These are phyloP conservation scores for Spodoptera exigua DNA, from an alignment of 2,888 invertebrate genomes.

Conservation along the genomic window DNA sequence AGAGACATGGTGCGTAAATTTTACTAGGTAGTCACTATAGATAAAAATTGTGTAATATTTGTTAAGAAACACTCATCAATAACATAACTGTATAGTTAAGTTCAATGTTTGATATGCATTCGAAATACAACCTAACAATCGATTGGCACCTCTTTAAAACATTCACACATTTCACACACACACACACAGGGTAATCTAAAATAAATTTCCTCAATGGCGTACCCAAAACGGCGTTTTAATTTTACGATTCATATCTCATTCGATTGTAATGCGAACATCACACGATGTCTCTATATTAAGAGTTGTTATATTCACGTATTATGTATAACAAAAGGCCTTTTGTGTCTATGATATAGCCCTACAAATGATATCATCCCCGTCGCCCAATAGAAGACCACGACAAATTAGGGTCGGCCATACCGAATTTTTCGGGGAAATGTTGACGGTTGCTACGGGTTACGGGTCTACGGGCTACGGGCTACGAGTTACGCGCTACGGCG, in stretches of 20 bases:
- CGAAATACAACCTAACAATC: too few relatives aligned
- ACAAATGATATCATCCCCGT: constrained; percentile 22
- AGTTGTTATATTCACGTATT: constrained; percentile 5
- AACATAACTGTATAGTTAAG: too few relatives aligned
- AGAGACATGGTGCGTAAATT: too few relatives aligned
- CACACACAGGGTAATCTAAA: too few relatives aligned
- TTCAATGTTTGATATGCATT: too few relatives aligned
- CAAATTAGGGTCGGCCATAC: constrained; percentile 40
- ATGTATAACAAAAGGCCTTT: constrained; percentile 19
- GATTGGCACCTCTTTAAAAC: too few relatives aligned
- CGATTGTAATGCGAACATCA: constrained; percentile 19
- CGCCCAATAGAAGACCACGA: constrained; percentile 10
- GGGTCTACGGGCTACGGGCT: constrained; percentile 46
- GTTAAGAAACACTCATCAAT: too few relatives aligned
- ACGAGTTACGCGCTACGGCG: constrained; percentile 47
- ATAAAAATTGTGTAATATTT: too few relatives aligned
- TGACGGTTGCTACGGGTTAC: constrained; percentile 47
- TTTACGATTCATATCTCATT: not conserved
- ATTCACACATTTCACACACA: too few relatives aligned
- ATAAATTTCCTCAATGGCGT: too few relatives aligned
- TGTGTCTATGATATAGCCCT: constrained; percentile 12
- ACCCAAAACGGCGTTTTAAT: not conserved
- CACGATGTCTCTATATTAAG: not conserved
- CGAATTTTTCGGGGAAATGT: constrained; percentile 18
- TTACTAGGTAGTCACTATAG: too few relatives aligned